A percentile compares a stretch with the other conserved stretches of the same genome.
Evolutionary conservation across 2,797 vertebrate species (phyloP).

Genomic region (Sarcoramphus papa): DNA sequence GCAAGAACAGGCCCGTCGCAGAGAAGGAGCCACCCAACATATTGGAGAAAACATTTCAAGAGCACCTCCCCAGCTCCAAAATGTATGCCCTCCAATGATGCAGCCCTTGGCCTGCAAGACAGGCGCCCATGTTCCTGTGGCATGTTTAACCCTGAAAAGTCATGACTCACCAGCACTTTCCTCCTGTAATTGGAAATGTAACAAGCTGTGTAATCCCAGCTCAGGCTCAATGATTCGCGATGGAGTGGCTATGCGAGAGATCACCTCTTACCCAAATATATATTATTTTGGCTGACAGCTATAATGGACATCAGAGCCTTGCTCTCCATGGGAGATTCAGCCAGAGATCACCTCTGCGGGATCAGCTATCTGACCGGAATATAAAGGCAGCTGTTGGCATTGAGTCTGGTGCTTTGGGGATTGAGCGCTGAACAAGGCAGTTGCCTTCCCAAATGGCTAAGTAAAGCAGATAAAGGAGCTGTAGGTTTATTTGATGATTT

Average conservation of each 20-base stretch:
- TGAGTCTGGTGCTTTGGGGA: neutral
- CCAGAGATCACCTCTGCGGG: neutral
- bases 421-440: neutral
- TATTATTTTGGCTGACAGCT: conserved; percentile 15
- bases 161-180: neutral
- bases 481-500: conserved; percentile 47
- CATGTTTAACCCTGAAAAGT: neutral
- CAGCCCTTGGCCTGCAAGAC: neutral
- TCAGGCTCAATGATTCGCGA: neutral
- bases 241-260: neutral
- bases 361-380: conserved; percentile 8
- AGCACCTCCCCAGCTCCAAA: neutral
- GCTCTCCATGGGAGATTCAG: neutral
- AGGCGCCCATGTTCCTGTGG: neutral
- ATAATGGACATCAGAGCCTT: neutral
- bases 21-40: neutral
- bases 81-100: neutral
- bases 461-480: conserved; percentile 18
- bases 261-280: neutral
- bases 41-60: neutral
- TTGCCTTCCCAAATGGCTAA: neutral
- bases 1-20: neutral
- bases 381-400: neutral
- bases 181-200: neutral
- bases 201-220: neutral